Percentiles rank a stretch among this genome's conserved stretches.
Evolutionary conservation across 2,797 vertebrate genomes (phyloP).

Genomic region (Pterois miles): DNA sequence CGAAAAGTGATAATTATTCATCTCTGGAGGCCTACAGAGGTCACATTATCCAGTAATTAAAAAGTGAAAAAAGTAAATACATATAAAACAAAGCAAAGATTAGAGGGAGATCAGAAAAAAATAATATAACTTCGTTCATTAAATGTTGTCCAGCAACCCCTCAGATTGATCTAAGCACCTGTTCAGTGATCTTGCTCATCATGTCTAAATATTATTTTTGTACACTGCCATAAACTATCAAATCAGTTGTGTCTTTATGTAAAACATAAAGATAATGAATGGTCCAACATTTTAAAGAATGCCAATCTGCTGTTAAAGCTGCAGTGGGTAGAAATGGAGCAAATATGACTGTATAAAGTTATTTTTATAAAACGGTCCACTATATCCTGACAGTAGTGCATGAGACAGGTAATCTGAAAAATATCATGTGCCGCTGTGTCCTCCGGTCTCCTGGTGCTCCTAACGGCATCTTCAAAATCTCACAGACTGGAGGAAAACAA

Average conservation of each 20-base stretch:
- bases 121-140: background rate
- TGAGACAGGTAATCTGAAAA: too few relatives aligned
- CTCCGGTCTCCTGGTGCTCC: too few relatives aligned
- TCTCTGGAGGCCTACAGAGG: background rate
- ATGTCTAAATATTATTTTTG: background rate
- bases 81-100: background rate
- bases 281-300: background rate
- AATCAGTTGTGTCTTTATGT: background rate
- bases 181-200: background rate
- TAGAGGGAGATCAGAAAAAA: background rate
- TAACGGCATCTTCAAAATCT: too few relatives aligned
- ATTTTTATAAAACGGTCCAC: too few relatives aligned
- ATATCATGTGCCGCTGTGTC: too few relatives aligned
- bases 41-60: background rate
- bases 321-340: too few relatives aligned
- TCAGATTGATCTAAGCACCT: background rate
- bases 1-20: background rate
- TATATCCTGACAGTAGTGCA: too few relatives aligned
- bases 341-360: fast-evolving
- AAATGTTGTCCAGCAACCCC: background rate
- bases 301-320: background rate
- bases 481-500: too few relatives aligned
- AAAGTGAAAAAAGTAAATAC: background rate
- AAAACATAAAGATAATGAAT: background rate
- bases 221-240: background rate